A percentile compares a stretch with the other conserved stretches of the same genome.
These are phyloP conservation scores for Orchesella cincta DNA, from an alignment of 1,140 invertebrate genomes.

Conservation along the genomic window DNA sequence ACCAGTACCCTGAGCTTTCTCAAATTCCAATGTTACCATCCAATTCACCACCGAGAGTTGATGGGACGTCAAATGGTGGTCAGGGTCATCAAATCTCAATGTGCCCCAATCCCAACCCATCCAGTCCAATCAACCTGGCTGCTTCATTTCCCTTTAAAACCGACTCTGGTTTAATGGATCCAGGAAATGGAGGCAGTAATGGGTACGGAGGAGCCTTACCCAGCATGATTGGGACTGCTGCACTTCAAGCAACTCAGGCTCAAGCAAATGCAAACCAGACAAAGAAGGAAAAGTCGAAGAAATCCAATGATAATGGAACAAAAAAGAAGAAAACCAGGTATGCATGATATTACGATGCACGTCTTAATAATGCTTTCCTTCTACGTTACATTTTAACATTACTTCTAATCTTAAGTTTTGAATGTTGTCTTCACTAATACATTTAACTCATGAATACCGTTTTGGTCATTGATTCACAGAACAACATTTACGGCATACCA, in stretches of 20 bases:
- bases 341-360: too few relatives aligned
- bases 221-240: conserved; percentile 11
- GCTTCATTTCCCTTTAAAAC: conserved; percentile 43
- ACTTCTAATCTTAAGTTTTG: too few relatives aligned
- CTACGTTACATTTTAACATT: too few relatives aligned
- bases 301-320: conserved; percentile 79
- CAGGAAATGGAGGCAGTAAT: not conserved
- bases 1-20: conserved; percentile 45
- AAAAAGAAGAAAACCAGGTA: conserved; percentile 94
- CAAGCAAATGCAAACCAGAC: conserved; percentile 26
- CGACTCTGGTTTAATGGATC: conserved; percentile 26
- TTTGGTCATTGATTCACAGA: conserved; percentile 66
- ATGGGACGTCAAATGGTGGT: conserved; percentile 4
- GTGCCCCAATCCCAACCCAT: conserved; percentile 32
- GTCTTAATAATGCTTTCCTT: too few relatives aligned
- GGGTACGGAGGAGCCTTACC: conserved; percentile 9
- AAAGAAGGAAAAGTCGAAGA: conserved; percentile 62
- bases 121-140: conserved; percentile 46
- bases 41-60: not conserved
- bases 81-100: conserved; percentile 32
- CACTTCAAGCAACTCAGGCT: not conserved
- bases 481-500: conserved; percentile 96
- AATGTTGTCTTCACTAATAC: too few relatives aligned
- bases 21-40: conserved; percentile 38
- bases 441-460: too few relatives aligned